Evolutionary conservation across 1,140 invertebrate genomes (phyloP).

Genomic region (Carcinoscorpius rotundicauda): DNA sequence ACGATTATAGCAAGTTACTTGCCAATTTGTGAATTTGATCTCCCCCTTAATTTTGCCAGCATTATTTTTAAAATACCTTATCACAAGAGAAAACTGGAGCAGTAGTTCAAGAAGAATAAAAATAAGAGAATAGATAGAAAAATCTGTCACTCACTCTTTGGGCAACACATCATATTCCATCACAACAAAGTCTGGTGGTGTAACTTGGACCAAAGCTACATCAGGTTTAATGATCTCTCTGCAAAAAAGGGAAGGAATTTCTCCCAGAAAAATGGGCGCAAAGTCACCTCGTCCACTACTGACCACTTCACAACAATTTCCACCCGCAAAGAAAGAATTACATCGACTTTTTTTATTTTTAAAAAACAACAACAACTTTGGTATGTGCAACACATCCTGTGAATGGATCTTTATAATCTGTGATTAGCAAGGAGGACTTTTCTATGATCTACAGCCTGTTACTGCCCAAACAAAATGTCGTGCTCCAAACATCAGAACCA

Average conservation of each 20-base stretch:
- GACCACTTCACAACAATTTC: conserved; percentile 73
- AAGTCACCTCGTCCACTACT: conserved; percentile 74
- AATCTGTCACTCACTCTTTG: conserved; percentile 52
- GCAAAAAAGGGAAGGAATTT: conserved; percentile 80
- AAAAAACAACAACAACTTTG: no score
- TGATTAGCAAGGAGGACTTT: no score
- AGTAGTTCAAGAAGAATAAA: conserved; percentile 77
- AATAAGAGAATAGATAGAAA: conserved; percentile 81
- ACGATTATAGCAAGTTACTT: no score
- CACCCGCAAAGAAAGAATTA: conserved; percentile 80
- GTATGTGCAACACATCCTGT: no score
- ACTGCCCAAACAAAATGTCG: no score
- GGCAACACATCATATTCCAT: no score
- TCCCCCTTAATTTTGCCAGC: no score
- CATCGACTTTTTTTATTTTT: conserved; percentile 39
- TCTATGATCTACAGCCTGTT: no score
- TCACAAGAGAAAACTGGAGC: conserved; percentile 49
- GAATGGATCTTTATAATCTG: no score
- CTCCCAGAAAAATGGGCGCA: conserved; percentile 80
- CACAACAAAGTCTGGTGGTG: conserved; percentile 54
- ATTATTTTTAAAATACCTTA: no score
- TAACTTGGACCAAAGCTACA: conserved; percentile 72
- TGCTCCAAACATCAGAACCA: no score
- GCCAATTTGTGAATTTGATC: no score
- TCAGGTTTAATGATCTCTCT: conserved; percentile 71